These are phyloP conservation scores for Bruchidius siliquastri DNA, from an alignment of 2,888 invertebrate species.

Conservation along the genomic window DNA sequence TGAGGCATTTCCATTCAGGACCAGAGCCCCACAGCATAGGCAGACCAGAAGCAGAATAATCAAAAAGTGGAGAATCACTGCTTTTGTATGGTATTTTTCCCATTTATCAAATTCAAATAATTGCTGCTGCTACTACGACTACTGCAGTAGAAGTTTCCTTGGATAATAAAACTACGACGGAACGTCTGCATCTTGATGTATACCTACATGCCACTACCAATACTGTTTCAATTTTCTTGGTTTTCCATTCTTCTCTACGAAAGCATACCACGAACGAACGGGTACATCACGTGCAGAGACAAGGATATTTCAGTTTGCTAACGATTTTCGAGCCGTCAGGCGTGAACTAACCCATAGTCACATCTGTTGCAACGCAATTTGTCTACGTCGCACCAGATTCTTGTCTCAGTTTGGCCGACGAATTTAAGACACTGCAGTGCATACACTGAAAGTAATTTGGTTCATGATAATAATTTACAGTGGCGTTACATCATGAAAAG, in stretches of 20 bases:
- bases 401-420: neutral
- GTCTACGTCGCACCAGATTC: neutral
- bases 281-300: neutral
- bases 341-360: neutral
- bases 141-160: too few species aligned
- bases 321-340: neutral
- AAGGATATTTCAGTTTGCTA: neutral
- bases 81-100: too few species aligned
- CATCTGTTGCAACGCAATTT: neutral
- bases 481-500: too few species aligned
- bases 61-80: too few species aligned
- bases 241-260: neutral
- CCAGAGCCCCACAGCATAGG: too few species aligned
- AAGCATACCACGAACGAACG: neutral
- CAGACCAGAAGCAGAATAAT: too few species aligned
- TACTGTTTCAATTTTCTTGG: neutral
- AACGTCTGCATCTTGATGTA: neutral
- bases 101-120: too few species aligned
- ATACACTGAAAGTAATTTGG: neutral
- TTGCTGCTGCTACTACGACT: too few species aligned
- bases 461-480: neutral
- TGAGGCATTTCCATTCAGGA: too few species aligned
- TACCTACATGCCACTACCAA: neutral
- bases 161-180: too few species aligned
- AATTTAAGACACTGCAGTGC: neutral